Conservation (phyloP, 1,140 invertebrate species). For the Stratiolaelaps scimitus region DNA sequence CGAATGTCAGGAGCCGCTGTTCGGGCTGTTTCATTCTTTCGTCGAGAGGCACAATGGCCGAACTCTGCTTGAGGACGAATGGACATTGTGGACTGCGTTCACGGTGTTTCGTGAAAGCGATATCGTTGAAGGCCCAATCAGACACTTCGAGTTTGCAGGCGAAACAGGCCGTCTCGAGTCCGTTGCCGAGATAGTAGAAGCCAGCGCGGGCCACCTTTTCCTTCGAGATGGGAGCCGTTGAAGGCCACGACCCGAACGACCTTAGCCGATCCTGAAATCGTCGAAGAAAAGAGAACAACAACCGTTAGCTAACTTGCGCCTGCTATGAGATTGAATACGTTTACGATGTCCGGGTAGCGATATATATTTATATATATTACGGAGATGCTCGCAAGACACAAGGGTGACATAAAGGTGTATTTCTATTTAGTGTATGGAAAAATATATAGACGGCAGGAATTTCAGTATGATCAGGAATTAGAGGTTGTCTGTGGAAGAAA, state of each 20-base stretch:
- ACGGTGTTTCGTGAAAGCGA: slow-evolving; percentile 53
- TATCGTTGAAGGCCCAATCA: slow-evolving; percentile 61
- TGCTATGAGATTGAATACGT: too few species aligned
- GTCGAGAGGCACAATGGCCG: slow-evolving; percentile 35
- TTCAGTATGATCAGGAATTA: too few species aligned
- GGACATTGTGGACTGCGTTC: slow-evolving; percentile 53
- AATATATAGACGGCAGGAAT: too few species aligned
- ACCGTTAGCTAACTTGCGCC: too few species aligned
- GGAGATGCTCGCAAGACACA: too few species aligned
- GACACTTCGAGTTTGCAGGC: slow-evolving; percentile 55
- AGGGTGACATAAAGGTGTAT: too few species aligned
- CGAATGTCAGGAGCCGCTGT: not conserved
- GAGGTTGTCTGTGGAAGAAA: too few species aligned
- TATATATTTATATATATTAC: too few species aligned
- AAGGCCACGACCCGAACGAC: slow-evolving; percentile 59
- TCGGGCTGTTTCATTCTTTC: not conserved
- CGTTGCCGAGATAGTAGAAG: slow-evolving; percentile 60
- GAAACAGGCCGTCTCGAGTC: slow-evolving; percentile 58
- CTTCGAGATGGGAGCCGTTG: slow-evolving; percentile 50
- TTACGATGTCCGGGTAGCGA: too few species aligned
- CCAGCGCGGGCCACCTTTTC: slow-evolving; percentile 60
- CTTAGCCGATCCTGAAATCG: slow-evolving; percentile 40
- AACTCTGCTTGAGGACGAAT: slow-evolving; percentile 49
- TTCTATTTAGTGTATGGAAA: too few species aligned
- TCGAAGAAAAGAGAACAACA: too few species aligned